Evolutionary conservation across 2,797 vertebrate genomes (phyloP).

Genomic region (Ctenochaetus hawaiiensis): DNA sequence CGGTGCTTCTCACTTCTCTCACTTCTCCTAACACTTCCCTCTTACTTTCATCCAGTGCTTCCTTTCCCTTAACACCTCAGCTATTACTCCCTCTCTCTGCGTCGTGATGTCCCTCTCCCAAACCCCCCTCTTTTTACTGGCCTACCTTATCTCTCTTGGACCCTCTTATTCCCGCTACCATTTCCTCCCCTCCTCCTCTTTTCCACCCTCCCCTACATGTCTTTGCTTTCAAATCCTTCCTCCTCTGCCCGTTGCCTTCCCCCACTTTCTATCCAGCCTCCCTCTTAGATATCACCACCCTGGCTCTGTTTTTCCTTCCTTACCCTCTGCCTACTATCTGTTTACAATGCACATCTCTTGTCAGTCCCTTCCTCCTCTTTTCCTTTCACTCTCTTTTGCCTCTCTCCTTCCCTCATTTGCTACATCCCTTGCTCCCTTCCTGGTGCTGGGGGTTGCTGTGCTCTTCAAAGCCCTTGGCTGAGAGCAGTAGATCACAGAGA

Average conservation of each 20-base stretch:
- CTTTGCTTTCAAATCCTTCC: slow-evolving; percentile 2
- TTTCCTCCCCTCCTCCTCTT: slow-evolving; percentile 3
- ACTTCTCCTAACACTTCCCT: slow-evolving; percentile 34
- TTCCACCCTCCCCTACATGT: slow-evolving; percentile 1
- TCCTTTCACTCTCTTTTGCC: slow-evolving; percentile 24
- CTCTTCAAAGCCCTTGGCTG: slow-evolving; percentile 85
- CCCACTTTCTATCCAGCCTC: slow-evolving; percentile 12
- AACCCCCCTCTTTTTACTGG: not conserved
- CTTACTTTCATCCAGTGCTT: slow-evolving; percentile 63
- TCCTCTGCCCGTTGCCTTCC: slow-evolving; percentile 4
- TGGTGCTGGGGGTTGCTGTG: slow-evolving; percentile 60
- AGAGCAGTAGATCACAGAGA: slow-evolving; percentile 86
- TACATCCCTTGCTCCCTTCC: slow-evolving; percentile 34
- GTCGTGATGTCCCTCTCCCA: slow-evolving; percentile 5
- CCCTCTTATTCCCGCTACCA: slow-evolving; percentile 14
- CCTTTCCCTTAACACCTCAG: slow-evolving; percentile 53
- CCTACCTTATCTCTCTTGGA: slow-evolving; percentile 14
- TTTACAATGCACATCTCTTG: slow-evolving; percentile 40
- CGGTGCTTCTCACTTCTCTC: slow-evolving; percentile 47
- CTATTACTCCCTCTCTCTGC: slow-evolving; percentile 43
- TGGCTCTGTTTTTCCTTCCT: slow-evolving; percentile 37
- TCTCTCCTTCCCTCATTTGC: slow-evolving; percentile 46
- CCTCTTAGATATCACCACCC: not conserved
- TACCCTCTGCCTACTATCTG: slow-evolving; percentile 30
- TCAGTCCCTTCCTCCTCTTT: slow-evolving; percentile 35